Conservation (phyloP, 2,888 invertebrate species). For the Hipparchia sbordonii region DNA sequence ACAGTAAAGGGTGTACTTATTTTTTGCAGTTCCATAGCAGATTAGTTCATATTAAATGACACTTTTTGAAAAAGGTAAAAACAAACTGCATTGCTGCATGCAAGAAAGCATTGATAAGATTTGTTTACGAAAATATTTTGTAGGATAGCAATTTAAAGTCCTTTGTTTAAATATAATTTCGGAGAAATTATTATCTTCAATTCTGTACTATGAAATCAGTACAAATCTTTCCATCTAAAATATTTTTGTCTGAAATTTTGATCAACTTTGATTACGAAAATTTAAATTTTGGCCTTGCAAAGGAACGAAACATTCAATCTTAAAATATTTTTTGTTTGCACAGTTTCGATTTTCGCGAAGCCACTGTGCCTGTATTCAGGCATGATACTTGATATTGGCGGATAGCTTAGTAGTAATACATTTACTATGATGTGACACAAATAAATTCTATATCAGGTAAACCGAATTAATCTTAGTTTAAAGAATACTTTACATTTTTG, state of each 20-base stretch:
- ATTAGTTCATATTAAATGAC: not conserved
- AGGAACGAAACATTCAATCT: too few species aligned
- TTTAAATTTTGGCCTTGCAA: not conserved
- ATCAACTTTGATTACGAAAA: not conserved
- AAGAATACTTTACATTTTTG: too few species aligned
- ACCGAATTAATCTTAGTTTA: too few species aligned
- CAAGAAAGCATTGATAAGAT: slow-evolving; percentile 1
- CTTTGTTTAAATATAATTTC: not conserved
- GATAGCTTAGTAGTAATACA: too few species aligned
- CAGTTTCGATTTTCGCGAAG: too few species aligned
- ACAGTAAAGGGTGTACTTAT: slow-evolving; percentile 43
- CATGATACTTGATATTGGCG: too few species aligned
- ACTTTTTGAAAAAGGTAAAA: not conserved
- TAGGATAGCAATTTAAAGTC: not conserved
- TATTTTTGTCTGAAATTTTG: slow-evolving; percentile 6
- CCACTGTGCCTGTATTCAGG: not conserved
- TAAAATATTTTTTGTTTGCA: not conserved
- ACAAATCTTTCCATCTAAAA: not conserved
- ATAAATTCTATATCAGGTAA: too few species aligned
- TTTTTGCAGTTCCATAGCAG: not conserved
- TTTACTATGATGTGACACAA: too few species aligned
- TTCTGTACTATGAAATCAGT: not conserved
- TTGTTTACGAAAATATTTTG: not conserved
- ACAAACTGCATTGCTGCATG: slow-evolving; percentile 7
- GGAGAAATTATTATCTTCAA: not conserved